Conservation (phyloP, 2,888 invertebrate genomes). For the Norana najaformis region DNA sequence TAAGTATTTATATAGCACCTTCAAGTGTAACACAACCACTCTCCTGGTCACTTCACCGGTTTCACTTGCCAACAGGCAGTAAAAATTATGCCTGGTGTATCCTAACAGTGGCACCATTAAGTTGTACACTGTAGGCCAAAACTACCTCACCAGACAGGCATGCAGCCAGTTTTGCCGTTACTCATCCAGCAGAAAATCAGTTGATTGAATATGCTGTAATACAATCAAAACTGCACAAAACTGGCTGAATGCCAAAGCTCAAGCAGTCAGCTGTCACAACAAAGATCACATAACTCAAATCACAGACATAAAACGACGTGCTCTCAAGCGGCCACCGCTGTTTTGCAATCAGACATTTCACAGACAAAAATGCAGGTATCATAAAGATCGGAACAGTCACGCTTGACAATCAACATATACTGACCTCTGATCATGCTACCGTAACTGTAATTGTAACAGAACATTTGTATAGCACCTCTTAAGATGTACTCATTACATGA, state of each 20-base stretch:
- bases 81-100: not conserved
- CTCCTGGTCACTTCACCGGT: no score
- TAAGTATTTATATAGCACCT: not conserved
- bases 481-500: no score
- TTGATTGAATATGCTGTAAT: no score
- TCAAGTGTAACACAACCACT: no score
- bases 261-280: not conserved
- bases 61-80: not conserved
- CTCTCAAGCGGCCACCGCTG: not conserved
- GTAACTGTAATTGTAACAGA: not conserved
- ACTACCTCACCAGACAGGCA: not conserved
- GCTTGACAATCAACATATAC: not conserved
- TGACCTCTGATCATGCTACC: not conserved
- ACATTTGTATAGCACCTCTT: not conserved
- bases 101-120: not conserved
- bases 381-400: not conserved
- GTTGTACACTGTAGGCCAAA: not conserved
- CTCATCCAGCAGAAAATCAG: no score
- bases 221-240: no score
- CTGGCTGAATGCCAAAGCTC: no score
- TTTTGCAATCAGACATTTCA: not conserved
- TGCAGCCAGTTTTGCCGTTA: not conserved
- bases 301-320: not conserved
- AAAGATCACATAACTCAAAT: constrained; percentile 5
- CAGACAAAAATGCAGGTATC: not conserved